Evolutionary conservation across 2,888 invertebrate genomes (phyloP).

Genomic region (Amiota minor): DNA sequence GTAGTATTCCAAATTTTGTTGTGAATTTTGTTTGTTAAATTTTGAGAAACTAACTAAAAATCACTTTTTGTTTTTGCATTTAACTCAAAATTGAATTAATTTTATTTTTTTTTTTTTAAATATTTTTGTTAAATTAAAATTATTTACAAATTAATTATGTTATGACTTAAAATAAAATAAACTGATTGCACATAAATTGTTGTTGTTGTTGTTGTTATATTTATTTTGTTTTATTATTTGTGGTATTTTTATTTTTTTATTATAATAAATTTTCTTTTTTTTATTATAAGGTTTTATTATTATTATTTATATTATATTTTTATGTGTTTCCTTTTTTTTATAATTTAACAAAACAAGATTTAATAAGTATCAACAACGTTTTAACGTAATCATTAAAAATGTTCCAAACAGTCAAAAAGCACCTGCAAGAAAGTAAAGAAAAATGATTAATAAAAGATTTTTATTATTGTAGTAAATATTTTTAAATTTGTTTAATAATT

Average conservation of each 20-base stretch:
- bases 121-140: conserved; percentile 43
- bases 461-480: too few species aligned
- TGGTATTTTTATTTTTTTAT: conserved; percentile 41
- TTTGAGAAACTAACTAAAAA: conserved; percentile 73
- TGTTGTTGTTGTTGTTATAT: conserved; percentile 44
- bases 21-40: conserved; percentile 72
- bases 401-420: conserved; percentile 74
- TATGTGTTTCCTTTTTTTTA: conserved; percentile 42
- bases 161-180: conserved; percentile 53
- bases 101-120: conserved; percentile 51
- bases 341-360: conserved; percentile 68
- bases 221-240: conserved; percentile 48
- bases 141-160: conserved; percentile 47
- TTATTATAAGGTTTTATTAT: conserved; percentile 35
- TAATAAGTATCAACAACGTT: conserved; percentile 73
- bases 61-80: conserved; percentile 64
- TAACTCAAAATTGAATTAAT: conserved; percentile 59
- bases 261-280: conserved; percentile 30
- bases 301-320: conserved; percentile 47
- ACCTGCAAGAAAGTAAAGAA: conserved; percentile 60
- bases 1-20: conserved; percentile 71
- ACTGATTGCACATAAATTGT: conserved; percentile 63
- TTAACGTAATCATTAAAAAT: conserved; percentile 74
- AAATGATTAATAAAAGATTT: conserved; percentile 21
- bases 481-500: too few species aligned